phyloP scores from a whole-genome alignment of 2,888 invertebrate genomes.

The Nemoura dubitans region DNA sequence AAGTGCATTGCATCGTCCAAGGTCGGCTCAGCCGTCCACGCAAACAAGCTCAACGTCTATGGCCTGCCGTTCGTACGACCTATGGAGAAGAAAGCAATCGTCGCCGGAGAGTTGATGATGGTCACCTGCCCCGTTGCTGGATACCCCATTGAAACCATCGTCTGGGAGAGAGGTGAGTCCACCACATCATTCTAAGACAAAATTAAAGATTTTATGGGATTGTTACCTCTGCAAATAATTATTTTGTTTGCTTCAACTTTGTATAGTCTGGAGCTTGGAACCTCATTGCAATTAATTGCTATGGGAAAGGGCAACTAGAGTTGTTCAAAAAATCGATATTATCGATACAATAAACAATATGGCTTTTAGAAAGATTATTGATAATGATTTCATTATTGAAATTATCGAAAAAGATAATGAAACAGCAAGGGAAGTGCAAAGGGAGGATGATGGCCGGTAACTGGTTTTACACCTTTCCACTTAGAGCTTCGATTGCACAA shows the following conservation, averaged over 20 bases:
- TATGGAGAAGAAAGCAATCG: conserved; percentile 93
- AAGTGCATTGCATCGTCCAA: conserved; percentile 79
- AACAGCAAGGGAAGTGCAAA: too few species aligned
- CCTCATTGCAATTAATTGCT: too few species aligned
- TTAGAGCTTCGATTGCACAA: too few species aligned
- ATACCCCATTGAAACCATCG: conserved; percentile 91
- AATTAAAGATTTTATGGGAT: neutral
- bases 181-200: neutral
- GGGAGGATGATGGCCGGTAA: too few species aligned
- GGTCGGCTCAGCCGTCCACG: conserved; percentile 87
- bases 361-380: too few species aligned
- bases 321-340: too few species aligned
- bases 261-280: too few species aligned
- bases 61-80: conserved; percentile 89
- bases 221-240: neutral
- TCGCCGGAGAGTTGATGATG: conserved; percentile 87
- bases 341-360: too few species aligned
- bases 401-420: too few species aligned
- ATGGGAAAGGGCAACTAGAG: too few species aligned
- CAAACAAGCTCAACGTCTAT: conserved; percentile 87
- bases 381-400: too few species aligned
- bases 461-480: too few species aligned
- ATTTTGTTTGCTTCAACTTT: neutral
- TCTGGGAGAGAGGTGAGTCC: conserved; percentile 90
- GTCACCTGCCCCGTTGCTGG: conserved; percentile 95